Evolutionary conservation across 2,797 vertebrate species (phyloP), one percentile per base, ranked within the genome.

Genomic region (Arnoldichthys spilopterus): DNA sequence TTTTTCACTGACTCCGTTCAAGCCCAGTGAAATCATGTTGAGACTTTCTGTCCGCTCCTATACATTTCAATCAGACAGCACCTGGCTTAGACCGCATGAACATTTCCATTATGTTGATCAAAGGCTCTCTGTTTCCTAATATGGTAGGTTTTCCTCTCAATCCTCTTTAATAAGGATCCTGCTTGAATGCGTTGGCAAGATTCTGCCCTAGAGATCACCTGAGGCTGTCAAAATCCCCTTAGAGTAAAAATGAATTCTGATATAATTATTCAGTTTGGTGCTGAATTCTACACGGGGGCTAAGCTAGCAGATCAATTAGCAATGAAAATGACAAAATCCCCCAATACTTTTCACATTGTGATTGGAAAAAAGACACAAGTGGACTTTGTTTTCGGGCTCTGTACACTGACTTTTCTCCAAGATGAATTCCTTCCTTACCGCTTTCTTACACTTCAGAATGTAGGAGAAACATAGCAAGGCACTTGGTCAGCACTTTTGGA

Each of bases 31-130:
- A 67, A 37, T 43, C 49, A 30, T 22, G 58, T 28, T 26, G 43
- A 58, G 34, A 4, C 28, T 51, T 82, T 58, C 81, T 85, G 81
- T 83, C 59, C 72, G 56, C 37, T 26, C 13, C 54, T 85, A 63
- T 75, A 77, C 22, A 79, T 79, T 77, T 74, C 63, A 78, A 76
- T 84, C 80, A 77, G 37, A 51, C 58, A 40, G 74, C 47, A 70
- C 58, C 16, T 40, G 63, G 77, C 74, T 70, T 69, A 58, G 72
- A 80, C 71, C 72, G 70, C 77, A 74, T 77, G 26, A 76, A 54
- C 76, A 76, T 81, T 79, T 85, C 61, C 18, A 71, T 84, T 70
- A 79, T 73, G 54, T 40, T 85, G 81, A 82, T 83, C 71, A 68
- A 72, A 80, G 45, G 73, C 73, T 61, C 64, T 72, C 72, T 68